Base-by-base conservation (phyloP, 2,797 vertebrate species). In the Ctenochaetus hawaiiensis region DNA sequence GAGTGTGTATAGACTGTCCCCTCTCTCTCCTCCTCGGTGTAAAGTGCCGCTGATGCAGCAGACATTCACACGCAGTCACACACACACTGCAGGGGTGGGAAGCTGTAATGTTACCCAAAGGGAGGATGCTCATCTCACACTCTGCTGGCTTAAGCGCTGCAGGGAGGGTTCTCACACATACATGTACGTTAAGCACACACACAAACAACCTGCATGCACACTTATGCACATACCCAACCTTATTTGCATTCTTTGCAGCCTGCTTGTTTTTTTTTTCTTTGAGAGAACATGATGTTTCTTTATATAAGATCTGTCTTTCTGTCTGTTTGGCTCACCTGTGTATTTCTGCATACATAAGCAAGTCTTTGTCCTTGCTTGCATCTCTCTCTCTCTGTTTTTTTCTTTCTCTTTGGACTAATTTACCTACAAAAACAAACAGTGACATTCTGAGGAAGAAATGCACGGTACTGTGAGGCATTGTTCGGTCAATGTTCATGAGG, bases 121-220 rank as follows among this genome's bases (percentile, higher is more conserved):
- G 85, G 80, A 73, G 81, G 69, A 70, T 85, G 77, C 73, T 89
- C 85, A 81, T 89, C 69, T 81, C 84, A 86, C 85, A 79, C 83
- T 80, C 80, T 65, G 67, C 79, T 78, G 81, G 76, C 62, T 67
- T 56, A 82, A 78, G 45, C 83, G 86, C 75, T 88, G 78, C 80
- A 77, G 83, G 52, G 34, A 66, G 18, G 23, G 20, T 4, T 3
- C 18, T 54, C 45, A 66, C 72, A 71, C 23, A 56, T 37, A 60
- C 20, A 56, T 9, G 5, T 44, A 64, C 22, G 49, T 56, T 23
- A 41, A 34, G 66, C 39, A 41, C 68, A 30, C 52, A 12, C 69
- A 52, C 43, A 17, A 8, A 75, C 2, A 53, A 76, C 34, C 34
- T 58, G 37, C 49, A 48, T 68, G 0, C 59, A 77, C 51, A 65